These are phyloP conservation scores for Pagrus major DNA, from an alignment of 2,113 vertebrate genomes.

Conservation along the genomic window DNA sequence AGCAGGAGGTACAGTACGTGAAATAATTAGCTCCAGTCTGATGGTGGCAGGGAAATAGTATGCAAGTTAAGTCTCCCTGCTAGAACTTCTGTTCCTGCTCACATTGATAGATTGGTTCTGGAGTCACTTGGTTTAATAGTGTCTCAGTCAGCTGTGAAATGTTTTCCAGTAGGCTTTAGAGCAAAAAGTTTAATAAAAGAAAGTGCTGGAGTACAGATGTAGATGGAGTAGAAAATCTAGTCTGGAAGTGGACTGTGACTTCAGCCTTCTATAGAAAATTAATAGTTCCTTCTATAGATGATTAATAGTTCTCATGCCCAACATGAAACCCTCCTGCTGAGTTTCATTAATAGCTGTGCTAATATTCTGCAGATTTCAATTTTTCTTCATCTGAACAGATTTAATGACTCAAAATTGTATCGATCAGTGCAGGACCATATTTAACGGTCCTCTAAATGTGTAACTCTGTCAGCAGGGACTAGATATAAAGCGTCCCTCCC, in stretches of 20 bases:
- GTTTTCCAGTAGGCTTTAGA: conserved; percentile 10
- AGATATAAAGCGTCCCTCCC: conserved; percentile 13
- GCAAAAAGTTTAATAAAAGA: neutral
- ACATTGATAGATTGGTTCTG: conserved; percentile 31
- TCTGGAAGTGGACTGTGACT: neutral
- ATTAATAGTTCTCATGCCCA: neutral
- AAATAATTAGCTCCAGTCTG: conserved; percentile 45
- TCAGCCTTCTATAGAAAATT: conserved; percentile 1
- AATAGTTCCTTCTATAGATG: neutral
- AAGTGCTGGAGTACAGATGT: neutral
- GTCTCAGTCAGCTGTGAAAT: conserved; percentile 40
- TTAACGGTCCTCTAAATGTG: neutral
- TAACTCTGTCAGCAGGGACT: conserved; percentile 4
- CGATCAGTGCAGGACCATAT: neutral
- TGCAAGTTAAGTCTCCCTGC: conserved; percentile 22
- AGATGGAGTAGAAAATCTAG: conserved; percentile 5
- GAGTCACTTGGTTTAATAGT: conserved; percentile 29
- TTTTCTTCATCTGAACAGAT: neutral
- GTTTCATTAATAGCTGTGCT: conserved; percentile 4
- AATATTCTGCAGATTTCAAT: neutral
- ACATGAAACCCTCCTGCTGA: neutral
- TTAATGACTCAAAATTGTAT: neutral
- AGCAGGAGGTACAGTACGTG: conserved; percentile 18
- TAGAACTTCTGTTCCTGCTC: conserved; percentile 20
- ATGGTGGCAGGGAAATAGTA: conserved; percentile 20